Evolutionary conservation across 2,888 invertebrate genomes (phyloP), one percentile per base, ranked within the genome.

Genomic region (Crossocerus cetratus): DNA sequence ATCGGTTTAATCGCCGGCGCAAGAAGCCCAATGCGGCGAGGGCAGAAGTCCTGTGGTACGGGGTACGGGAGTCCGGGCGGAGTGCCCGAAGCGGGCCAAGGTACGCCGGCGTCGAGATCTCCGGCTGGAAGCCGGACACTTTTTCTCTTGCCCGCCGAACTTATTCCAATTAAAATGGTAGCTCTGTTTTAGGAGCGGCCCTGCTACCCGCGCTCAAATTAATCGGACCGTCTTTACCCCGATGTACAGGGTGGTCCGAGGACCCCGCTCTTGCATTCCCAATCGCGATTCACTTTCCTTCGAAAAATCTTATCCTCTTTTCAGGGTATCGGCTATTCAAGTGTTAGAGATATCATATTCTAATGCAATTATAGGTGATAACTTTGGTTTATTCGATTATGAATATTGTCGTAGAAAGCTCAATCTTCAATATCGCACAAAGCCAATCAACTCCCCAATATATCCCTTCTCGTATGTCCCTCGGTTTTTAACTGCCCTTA

Each of bases 111-210:
- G 18, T 45, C 58, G 45, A 60, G 65, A 64, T 45, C 42, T 64
- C 59, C 71, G 22, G 69, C 53, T 61, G 54, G 60, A 44, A 62
- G 58, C 53, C 55, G 42, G n/a, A 57, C 21, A 55, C 68, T 71
- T 78, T 82, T 80, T 72, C 53, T 23, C 45, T 58, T 55, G 23
- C 55, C 65, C 78, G 76, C 69, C 67, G 65, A 78, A 78, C 78
- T 83, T 82, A 81, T 82, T 83, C 80, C 83, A 86, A 85, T 86
- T 85, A 84, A 86, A 84, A 84, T 82, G 74, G 80, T 76, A 81
- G 77, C 80, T 84, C 83, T 84, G 80, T 81, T 85, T 84, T 81
- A 81, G 80, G 77, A 69, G 72, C 69, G 62, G 23, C 65, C 20
- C 42, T 5, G 54, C 20, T 54, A 21, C 45, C 32, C 65, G 66